Percentiles rank a stretch among this genome's conserved stretches.
phyloP scores from a whole-genome alignment of 2,113 vertebrate genomes.

The Actenoides lindsayi region DNA sequence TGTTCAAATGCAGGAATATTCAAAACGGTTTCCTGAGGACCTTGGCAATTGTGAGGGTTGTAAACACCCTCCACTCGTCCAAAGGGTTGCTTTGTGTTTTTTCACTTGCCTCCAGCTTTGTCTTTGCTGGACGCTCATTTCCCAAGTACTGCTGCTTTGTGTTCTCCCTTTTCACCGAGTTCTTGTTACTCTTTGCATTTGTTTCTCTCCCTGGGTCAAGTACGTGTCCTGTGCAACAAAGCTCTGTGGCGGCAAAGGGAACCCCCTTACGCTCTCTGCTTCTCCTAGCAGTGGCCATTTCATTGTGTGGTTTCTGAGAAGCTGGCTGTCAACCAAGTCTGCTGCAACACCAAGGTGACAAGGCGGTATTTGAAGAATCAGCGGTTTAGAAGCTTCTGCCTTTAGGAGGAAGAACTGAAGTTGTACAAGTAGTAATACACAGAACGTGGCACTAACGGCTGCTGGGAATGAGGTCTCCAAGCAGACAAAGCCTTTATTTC shows the following conservation, averaged over 20 bases:
- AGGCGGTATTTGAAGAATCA: rapidly evolving
- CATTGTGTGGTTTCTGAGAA: too few relatives aligned
- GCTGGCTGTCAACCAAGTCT: too few relatives aligned
- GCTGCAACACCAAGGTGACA: rapidly evolving
- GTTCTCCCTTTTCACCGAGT: too few relatives aligned
- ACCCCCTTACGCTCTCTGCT: rapidly evolving
- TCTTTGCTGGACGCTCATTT: background rate
- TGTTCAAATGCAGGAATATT: background rate
- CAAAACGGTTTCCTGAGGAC: background rate
- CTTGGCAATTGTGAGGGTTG: background rate
- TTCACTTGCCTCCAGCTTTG: background rate
- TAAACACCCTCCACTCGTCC: background rate
- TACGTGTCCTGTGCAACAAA: background rate
- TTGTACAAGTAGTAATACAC: background rate
- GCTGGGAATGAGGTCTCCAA: background rate
- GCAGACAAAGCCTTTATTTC: background rate
- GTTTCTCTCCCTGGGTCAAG: background rate
- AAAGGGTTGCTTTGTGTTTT: background rate
- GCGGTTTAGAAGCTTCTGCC: background rate
- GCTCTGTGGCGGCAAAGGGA: background rate
- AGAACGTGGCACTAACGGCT: background rate
- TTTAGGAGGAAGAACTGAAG: background rate
- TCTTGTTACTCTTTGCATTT: background rate
- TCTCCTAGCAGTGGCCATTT: background rate
- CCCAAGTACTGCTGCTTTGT: background rate